Conservation (phyloP, 2,888 invertebrate species). For the Silvanus unidentatus region DNA sequence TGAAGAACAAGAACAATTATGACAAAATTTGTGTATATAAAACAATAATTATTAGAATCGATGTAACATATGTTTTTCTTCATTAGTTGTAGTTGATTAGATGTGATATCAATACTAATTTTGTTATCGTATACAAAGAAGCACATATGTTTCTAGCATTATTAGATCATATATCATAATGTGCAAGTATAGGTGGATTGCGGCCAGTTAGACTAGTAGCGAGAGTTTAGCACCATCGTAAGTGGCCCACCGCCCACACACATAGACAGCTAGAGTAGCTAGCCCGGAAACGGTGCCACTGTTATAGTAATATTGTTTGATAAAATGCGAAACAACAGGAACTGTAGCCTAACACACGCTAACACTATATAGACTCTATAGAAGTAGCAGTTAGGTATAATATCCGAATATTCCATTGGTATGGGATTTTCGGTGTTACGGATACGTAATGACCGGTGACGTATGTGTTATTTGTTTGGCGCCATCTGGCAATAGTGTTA, state of each 20-base stretch:
- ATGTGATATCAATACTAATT: constrained; percentile 45
- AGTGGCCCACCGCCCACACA: no score
- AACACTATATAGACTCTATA: no score
- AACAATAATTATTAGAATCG: constrained; percentile 25
- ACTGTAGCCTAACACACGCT: no score
- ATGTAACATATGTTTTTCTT: constrained; percentile 45
- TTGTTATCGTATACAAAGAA: constrained; percentile 44
- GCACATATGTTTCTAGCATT: constrained; percentile 48
- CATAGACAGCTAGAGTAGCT: no score
- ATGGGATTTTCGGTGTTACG: constrained; percentile 21
- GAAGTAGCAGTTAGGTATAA: no score
- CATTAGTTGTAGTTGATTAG: constrained; percentile 46
- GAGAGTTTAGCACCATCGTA: constrained; percentile 16
- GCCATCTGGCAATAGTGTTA: constrained; percentile 50
- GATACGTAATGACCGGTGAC: constrained; percentile 45
- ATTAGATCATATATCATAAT: constrained; percentile 48
- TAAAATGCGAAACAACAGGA: not conserved
- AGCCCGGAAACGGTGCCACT: no score
- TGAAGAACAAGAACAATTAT: constrained; percentile 6
- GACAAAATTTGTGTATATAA: constrained; percentile 9
- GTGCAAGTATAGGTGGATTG: constrained; percentile 45
- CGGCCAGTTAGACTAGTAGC: constrained; percentile 38
- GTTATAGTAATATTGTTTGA: no score
- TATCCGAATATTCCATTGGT: not conserved
- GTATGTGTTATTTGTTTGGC: constrained; percentile 50